phyloP scores from a whole-genome alignment of 2,113 vertebrate species.

The Canis aureus region DNA sequence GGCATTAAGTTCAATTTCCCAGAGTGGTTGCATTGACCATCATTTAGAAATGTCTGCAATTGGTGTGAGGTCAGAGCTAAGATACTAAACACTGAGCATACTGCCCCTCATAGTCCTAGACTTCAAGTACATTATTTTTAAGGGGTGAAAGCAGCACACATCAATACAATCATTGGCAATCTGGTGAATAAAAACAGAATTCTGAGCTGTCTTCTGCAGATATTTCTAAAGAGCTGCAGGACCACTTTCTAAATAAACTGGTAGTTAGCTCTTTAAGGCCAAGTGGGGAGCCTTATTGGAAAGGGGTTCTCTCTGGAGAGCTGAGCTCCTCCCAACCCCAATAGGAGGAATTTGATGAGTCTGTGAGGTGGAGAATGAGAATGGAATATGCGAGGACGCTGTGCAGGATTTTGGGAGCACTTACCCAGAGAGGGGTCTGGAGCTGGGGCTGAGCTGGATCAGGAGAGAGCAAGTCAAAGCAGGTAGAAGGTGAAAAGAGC shows the following conservation, averaged over 20 bases:
- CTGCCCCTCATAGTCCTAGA: neutral
- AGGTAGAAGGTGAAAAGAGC: neutral
- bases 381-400: neutral
- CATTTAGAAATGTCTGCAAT: neutral
- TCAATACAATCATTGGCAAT: neutral
- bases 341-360: neutral
- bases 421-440: neutral
- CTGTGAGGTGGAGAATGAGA: neutral
- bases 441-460: neutral
- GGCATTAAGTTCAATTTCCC: neutral
- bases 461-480: neutral
- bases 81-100: neutral
- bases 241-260: neutral
- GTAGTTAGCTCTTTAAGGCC: neutral
- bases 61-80: neutral
- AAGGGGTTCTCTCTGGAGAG: neutral
- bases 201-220: neutral
- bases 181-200: conserved; percentile 14
- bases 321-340: neutral
- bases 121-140: neutral
- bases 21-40: neutral
- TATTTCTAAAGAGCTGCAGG: neutral
- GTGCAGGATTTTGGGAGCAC: neutral
- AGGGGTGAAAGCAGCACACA: neutral
- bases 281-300: neutral